These are phyloP conservation scores for Poecilia wingei DNA, from an alignment of 2,797 vertebrate genomes.

Conservation along the genomic window DNA sequence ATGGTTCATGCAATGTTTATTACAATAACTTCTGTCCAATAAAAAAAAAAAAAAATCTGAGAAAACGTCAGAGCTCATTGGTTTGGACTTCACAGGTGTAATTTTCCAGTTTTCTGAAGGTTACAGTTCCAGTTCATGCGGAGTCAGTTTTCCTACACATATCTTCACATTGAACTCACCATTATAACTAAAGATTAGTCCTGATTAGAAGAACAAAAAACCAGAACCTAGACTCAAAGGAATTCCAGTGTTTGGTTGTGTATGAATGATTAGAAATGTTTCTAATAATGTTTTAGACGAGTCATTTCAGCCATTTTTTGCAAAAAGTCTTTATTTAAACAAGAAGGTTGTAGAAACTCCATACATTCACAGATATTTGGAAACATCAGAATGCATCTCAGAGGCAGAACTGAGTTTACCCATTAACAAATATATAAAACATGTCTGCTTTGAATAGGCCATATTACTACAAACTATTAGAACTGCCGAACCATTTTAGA, in stretches of 20 bases:
- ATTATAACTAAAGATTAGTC: not conserved
- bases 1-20: not conserved
- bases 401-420: slow-evolving; percentile 40
- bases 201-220: not conserved
- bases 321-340: slow-evolving; percentile 76
- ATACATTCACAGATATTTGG: slow-evolving; percentile 61
- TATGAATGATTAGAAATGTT: too few relatives aligned
- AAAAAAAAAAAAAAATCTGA: not conserved
- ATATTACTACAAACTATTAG: slow-evolving; percentile 1
- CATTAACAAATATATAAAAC: slow-evolving; percentile 15
- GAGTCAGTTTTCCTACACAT: not conserved
- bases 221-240: not conserved
- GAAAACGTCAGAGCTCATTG: not conserved
- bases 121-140: not conserved
- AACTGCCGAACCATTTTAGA: slow-evolving; percentile 10
- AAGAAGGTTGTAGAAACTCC: slow-evolving; percentile 30
- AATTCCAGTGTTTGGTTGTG: not conserved
- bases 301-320: not conserved
- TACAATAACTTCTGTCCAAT: not conserved
- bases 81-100: not conserved
- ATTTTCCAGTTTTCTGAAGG: not conserved
- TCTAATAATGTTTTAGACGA: too few relatives aligned
- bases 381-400: slow-evolving; percentile 5
- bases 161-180: not conserved
- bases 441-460: not conserved